Conservation (phyloP, 2,888 invertebrate genomes). For the Oscheius onirici region DNA sequence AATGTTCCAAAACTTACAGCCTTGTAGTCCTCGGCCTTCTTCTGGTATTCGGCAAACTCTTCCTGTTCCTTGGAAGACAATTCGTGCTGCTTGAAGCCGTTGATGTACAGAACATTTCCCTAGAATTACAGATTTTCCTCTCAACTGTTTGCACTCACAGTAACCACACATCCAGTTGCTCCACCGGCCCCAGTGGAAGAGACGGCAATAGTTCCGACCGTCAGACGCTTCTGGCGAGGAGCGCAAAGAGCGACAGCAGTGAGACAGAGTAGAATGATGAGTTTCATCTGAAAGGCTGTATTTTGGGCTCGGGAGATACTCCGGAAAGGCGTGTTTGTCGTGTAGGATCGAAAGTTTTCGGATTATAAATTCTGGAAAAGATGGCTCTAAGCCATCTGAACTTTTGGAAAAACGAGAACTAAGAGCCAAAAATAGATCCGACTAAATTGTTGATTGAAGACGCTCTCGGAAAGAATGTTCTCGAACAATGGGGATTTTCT, state of each 20-base stretch:
- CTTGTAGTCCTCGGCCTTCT: conserved; percentile 58
- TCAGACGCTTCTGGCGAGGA: conserved; percentile 58
- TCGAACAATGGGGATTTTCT: too few species aligned
- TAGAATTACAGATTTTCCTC: conserved; percentile 23
- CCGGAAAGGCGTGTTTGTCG: too few species aligned
- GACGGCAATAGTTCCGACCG: conserved; percentile 61
- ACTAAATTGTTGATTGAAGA: too few species aligned
- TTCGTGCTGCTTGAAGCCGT: conserved; percentile 62
- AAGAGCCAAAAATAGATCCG: too few species aligned
- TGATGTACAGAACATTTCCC: conserved; percentile 64
- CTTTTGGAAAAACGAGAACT: too few species aligned
- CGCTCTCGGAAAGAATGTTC: too few species aligned
- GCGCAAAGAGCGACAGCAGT: conserved; percentile 42
- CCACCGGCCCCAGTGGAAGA: conserved; percentile 62
- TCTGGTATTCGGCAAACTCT: conserved; percentile 53
- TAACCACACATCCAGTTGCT: conserved; percentile 68
- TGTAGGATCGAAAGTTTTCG: background rate
- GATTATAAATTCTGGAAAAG: too few species aligned
- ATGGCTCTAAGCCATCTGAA: too few species aligned
- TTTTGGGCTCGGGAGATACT: too few species aligned
- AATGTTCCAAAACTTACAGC: conserved; percentile 29
- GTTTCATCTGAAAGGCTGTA: conserved; percentile 30
- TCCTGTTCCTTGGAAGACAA: conserved; percentile 58
- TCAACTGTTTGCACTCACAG: conserved; percentile 46
- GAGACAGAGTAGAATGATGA: conserved; percentile 26